Conservation (phyloP, 2,797 vertebrate species). For the Chelmon rostratus region DNA sequence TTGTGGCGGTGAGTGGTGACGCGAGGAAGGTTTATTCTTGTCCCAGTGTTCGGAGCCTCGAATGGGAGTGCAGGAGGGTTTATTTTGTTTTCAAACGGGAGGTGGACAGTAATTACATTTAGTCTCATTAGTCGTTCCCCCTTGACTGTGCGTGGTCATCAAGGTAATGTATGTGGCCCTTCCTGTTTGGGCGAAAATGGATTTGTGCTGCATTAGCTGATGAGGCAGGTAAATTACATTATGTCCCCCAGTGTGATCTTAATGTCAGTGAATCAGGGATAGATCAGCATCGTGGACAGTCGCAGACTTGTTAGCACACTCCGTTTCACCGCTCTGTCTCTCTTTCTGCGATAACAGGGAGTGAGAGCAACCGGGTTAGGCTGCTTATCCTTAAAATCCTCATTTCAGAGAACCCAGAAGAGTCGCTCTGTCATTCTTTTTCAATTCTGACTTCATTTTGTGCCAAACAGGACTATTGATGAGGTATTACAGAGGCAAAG, state of each 20-base stretch:
- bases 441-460: slow-evolving; percentile 40
- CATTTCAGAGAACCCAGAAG: slow-evolving; percentile 31
- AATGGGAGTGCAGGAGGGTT: slow-evolving; percentile 69
- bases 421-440: slow-evolving; percentile 28
- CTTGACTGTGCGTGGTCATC: slow-evolving; percentile 84
- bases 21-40: slow-evolving; percentile 62
- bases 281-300: slow-evolving; percentile 66
- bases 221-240: slow-evolving; percentile 89
- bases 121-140: slow-evolving; percentile 82
- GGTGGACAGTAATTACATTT: slow-evolving; percentile 88
- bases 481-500: slow-evolving; percentile 37
- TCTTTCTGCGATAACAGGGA: slow-evolving; percentile 23
- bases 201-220: slow-evolving; percentile 91
- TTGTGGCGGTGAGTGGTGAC: slow-evolving; percentile 51
- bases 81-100: slow-evolving; percentile 82
- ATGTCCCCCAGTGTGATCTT: slow-evolving; percentile 86
- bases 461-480: slow-evolving; percentile 31
- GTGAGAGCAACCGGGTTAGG: slow-evolving; percentile 12
- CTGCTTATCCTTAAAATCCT: slow-evolving; percentile 52
- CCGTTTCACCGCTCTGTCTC: slow-evolving; percentile 31
- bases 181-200: slow-evolving; percentile 86
- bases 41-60: slow-evolving; percentile 33
- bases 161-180: slow-evolving; percentile 88
- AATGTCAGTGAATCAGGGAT: slow-evolving; percentile 85
- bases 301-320: slow-evolving; percentile 60